These are phyloP conservation scores for Petrolisthes cinctipes DNA, from an alignment of 2,888 invertebrate genomes.

Conservation along the genomic window DNA sequence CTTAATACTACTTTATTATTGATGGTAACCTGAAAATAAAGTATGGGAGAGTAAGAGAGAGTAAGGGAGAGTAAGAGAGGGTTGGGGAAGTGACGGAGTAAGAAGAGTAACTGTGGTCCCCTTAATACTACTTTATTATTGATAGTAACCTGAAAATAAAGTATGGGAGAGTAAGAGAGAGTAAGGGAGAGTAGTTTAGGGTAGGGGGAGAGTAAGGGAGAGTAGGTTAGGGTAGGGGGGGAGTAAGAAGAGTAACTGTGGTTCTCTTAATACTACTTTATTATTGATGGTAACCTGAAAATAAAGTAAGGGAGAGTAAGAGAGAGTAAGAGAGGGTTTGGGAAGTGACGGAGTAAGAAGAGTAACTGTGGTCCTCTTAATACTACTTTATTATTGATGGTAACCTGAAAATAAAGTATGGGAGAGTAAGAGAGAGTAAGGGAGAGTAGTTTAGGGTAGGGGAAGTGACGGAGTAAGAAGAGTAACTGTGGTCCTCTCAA, in stretches of 20 bases:
- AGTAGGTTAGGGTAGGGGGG: constrained; percentile 39
- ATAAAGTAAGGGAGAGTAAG: too few relatives aligned
- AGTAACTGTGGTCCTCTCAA: constrained; percentile 61
- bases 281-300: constrained; percentile 59
- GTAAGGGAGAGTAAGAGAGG: too few relatives aligned
- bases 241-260: constrained; percentile 60
- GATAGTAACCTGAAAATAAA: constrained; percentile 44
- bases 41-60: too few relatives aligned
- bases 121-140: constrained; percentile 60
- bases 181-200: neutral
- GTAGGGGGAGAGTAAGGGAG: too few relatives aligned
- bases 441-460: too few relatives aligned
- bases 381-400: constrained; percentile 57
- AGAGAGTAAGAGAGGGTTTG: too few relatives aligned
- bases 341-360: constrained; percentile 58
- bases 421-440: too few relatives aligned
- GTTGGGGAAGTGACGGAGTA: constrained; percentile 61
- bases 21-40: constrained; percentile 54
- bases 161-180: too few relatives aligned
- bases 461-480: constrained; percentile 58
- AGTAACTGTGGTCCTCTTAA: constrained; percentile 61
- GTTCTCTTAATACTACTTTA: constrained; percentile 59
- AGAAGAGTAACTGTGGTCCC: constrained; percentile 60
- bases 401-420: too few relatives aligned
- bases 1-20: constrained; percentile 60